Conservation (phyloP, 2,888 invertebrate genomes). For the Lissocephala sabroskyi region DNA sequence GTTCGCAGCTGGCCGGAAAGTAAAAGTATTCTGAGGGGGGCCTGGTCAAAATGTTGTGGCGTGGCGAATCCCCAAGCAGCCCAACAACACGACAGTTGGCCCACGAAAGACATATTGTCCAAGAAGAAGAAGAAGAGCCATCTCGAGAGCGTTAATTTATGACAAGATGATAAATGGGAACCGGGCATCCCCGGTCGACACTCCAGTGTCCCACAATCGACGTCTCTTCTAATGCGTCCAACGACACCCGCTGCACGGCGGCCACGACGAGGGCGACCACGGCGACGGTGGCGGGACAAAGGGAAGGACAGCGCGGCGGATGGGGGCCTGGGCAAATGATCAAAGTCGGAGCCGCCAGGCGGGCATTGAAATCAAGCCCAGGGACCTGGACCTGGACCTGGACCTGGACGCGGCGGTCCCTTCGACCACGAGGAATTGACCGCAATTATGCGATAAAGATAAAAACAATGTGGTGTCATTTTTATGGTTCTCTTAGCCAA, state of each 20-base stretch:
- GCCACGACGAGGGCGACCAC: too few species aligned
- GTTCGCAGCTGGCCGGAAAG: too few species aligned
- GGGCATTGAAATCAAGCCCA: constrained; percentile 35
- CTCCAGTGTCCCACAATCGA: neutral
- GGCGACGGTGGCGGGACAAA: too few species aligned
- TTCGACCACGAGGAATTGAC: constrained; percentile 48
- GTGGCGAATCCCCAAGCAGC: too few species aligned
- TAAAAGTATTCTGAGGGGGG: too few species aligned
- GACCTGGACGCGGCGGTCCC: too few species aligned
- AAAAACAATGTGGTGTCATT: constrained; percentile 65
- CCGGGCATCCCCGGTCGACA: neutral
- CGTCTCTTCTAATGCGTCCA: neutral
- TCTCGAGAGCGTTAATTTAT: constrained; percentile 39
- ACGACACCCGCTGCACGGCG: too few species aligned
- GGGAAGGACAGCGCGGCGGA: neutral
- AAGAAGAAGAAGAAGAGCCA: constrained; percentile 11
- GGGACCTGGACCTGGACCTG: constrained; percentile 1
- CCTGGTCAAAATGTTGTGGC: too few species aligned
- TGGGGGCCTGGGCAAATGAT: constrained; percentile 49
- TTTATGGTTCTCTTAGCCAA: constrained; percentile 51
- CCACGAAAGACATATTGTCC: constrained; percentile 29
- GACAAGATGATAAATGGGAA: constrained; percentile 54
- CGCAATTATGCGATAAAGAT: constrained; percentile 64
- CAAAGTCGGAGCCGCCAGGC: constrained; percentile 42
- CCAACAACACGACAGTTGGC: too few species aligned